Evolutionary conservation across 2,797 vertebrate genomes (phyloP).

Genomic region (Falco berigora): DNA sequence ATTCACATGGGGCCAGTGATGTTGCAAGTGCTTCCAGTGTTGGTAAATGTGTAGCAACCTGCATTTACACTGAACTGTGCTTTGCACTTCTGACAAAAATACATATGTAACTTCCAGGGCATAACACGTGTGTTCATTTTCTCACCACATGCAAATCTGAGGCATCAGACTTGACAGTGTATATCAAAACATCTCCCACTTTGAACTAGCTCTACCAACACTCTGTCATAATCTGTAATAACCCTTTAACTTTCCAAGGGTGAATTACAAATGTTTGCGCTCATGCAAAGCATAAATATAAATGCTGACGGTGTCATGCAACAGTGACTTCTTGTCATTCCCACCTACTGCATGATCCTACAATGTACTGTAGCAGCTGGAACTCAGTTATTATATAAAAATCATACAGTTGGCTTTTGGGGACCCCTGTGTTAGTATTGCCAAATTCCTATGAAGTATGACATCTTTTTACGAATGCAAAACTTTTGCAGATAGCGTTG

Average conservation of each 20-base stretch:
- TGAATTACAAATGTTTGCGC: conserved; percentile 48
- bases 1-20: neutral
- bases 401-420: neutral
- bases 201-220: conserved; percentile 11
- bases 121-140: neutral
- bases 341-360: neutral
- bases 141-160: neutral
- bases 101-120: neutral
- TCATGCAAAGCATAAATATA: conserved; percentile 26
- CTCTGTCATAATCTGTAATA: neutral
- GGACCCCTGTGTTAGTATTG: neutral
- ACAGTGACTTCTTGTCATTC: conserved; percentile 40
- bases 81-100: conserved; percentile 11
- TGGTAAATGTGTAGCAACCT: neutral
- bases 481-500: neutral
- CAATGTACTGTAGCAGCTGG: neutral
- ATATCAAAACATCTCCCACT: neutral
- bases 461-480: neutral
- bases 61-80: neutral
- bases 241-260: neutral
- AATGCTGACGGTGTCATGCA: conserved; percentile 2
- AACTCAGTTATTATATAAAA: neutral
- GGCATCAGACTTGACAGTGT: neutral
- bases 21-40: neutral
- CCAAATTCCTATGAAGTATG: neutral